Percentiles rank a stretch among this genome's conserved stretches.
These are phyloP conservation scores for Steinernema hermaphroditum DNA, from an alignment of 2,888 invertebrate genomes.

Conservation along the genomic window DNA sequence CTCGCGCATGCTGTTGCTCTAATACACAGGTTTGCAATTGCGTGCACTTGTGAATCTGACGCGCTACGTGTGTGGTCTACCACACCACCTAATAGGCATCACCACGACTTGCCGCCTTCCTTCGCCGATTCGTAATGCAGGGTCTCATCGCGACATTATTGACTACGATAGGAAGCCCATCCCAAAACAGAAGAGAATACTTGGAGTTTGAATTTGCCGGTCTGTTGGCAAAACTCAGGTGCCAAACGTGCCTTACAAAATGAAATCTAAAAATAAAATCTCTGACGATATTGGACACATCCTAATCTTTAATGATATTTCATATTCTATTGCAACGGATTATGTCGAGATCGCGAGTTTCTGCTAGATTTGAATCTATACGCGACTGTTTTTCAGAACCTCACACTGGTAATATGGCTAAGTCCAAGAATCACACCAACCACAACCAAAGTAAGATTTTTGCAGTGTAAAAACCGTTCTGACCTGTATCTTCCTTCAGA, in stretches of 20 bases:
- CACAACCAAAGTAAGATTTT: slow-evolving; percentile 78
- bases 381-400: slow-evolving; percentile 35
- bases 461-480: neutral
- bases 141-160: slow-evolving; percentile 17
- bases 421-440: slow-evolving; percentile 99
- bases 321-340: too few relatives aligned
- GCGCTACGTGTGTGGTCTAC: slow-evolving; percentile 6
- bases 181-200: neutral
- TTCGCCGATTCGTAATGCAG: neutral
- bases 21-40: too few relatives aligned
- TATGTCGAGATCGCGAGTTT: too few relatives aligned
- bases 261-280: too few relatives aligned
- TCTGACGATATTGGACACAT: too few relatives aligned
- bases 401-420: slow-evolving; percentile 77
- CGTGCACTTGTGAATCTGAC: neutral
- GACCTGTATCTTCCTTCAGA: neutral
- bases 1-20: too few relatives aligned
- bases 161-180: slow-evolving; percentile 16
- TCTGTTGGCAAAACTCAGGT: neutral
- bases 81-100: neutral
- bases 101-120: neutral
- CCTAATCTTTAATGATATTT: too few relatives aligned
- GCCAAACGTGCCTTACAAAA: too few relatives aligned
- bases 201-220: slow-evolving; percentile 27
- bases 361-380: neutral